Evolutionary conservation across 2,888 invertebrate species (phyloP).

Genomic region (Odontothrips loti): DNA sequence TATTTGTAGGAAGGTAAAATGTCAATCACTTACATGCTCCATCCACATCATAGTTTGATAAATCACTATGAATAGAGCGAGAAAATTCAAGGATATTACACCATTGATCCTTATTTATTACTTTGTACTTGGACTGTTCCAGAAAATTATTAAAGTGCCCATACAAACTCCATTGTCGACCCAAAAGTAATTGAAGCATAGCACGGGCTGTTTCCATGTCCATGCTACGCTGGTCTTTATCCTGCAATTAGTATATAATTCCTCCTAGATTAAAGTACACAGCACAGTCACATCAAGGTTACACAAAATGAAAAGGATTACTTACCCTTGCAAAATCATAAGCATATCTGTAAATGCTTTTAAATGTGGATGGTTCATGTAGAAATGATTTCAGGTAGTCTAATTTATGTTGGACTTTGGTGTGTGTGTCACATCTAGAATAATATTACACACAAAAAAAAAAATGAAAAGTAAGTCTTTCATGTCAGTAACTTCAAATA

Average conservation of each 20-base stretch:
- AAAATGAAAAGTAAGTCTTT: neutral
- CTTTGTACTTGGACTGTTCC: conserved; percentile 87
- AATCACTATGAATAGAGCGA: conserved; percentile 76
- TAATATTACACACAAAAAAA: neutral
- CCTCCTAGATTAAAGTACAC: neutral
- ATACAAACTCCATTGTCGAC: conserved; percentile 83
- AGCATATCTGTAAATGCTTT: conserved; percentile 91
- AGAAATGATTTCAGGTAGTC: conserved; percentile 78
- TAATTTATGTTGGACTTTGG: conserved; percentile 80
- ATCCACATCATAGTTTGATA: conserved; percentile 88
- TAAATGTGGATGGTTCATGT: conserved; percentile 80
- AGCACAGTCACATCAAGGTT: too few species aligned
- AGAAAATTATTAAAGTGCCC: conserved; percentile 80
- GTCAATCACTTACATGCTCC: conserved; percentile 87
- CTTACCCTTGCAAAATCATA: conserved; percentile 93
- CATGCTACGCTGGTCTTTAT: conserved; percentile 92
- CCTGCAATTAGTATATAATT: conserved; percentile 58
- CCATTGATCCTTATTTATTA: conserved; percentile 91
- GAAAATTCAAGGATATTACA: conserved; percentile 95
- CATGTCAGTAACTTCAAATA: too few species aligned
- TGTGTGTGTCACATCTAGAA: conserved; percentile 68
- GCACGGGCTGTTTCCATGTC: conserved; percentile 88
- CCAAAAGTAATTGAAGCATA: conserved; percentile 79
- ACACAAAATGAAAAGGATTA: conserved; percentile 39
- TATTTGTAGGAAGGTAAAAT: too few species aligned